These are phyloP conservation scores for Sialia sialis DNA, from an alignment of 2,113 vertebrate species.

Conservation along the genomic window DNA sequence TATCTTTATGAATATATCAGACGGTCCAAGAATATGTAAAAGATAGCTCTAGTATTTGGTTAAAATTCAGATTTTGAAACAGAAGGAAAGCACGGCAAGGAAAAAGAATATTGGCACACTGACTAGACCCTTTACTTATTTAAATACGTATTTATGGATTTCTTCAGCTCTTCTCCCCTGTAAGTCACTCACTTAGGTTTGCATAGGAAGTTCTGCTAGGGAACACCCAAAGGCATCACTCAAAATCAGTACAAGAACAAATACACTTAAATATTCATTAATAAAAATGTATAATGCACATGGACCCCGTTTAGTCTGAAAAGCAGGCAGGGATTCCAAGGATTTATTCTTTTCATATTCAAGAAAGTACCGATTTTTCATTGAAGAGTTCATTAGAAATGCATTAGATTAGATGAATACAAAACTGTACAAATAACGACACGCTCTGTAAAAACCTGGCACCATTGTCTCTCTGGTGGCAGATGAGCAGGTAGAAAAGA, in stretches of 20 bases:
- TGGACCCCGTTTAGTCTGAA: background rate
- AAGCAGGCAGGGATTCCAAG: background rate
- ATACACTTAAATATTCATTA: slow-evolving; percentile 30
- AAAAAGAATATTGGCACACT: background rate
- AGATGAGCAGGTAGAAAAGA: background rate
- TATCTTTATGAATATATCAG: background rate
- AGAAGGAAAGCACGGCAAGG: background rate
- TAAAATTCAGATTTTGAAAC: background rate
- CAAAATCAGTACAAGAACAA: slow-evolving; percentile 33
- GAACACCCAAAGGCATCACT: background rate
- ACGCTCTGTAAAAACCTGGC: background rate
- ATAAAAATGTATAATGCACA: slow-evolving; percentile 23
- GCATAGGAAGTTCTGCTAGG: background rate
- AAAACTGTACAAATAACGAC: background rate
- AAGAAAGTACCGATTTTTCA: slow-evolving; percentile 6
- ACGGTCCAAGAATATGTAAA: background rate
- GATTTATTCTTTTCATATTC: slow-evolving; percentile 19
- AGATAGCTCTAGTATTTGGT: background rate
- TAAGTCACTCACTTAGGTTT: background rate
- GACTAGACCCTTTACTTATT: background rate
- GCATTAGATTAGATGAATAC: background rate
- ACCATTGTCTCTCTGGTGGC: background rate
- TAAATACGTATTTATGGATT: slow-evolving; percentile 25
- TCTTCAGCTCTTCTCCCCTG: background rate
- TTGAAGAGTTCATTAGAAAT: slow-evolving; percentile 16